Conservation (phyloP, 2,888 invertebrate genomes). For the Mythimna impura region DNA sequence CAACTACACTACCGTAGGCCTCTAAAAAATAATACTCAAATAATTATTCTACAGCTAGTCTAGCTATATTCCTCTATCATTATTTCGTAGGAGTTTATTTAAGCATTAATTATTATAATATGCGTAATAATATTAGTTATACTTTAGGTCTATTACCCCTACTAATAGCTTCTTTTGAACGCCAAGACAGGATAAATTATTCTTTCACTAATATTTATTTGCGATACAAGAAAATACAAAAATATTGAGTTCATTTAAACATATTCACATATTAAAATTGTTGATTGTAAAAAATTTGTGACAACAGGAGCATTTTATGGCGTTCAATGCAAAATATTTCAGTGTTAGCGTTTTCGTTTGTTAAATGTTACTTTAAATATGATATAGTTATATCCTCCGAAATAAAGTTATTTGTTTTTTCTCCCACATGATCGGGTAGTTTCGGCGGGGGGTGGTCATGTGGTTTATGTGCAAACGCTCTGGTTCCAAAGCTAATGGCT, state of each 20-base stretch:
- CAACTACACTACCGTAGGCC: background rate
- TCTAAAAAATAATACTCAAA: conserved; percentile 26
- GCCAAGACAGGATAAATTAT: conserved; percentile 27
- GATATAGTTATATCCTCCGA: conserved; percentile 29
- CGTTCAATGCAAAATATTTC: conserved; percentile 26
- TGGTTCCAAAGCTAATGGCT: conserved; percentile 81
- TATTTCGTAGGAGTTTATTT: conserved; percentile 15
- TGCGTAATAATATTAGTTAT: conserved; percentile 5
- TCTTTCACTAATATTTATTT: conserved; percentile 29
- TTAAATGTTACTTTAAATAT: conserved; percentile 3
- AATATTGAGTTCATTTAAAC: conserved; percentile 47
- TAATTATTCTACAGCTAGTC: conserved; percentile 33
- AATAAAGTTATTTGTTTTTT: conserved; percentile 29
- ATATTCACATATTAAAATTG: background rate
- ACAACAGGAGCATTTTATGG: conserved; percentile 13
- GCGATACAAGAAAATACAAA: conserved; percentile 48
- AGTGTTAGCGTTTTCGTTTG: background rate
- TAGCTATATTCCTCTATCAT: conserved; percentile 20
- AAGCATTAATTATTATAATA: conserved; percentile 14
- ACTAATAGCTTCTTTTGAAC: conserved; percentile 10
- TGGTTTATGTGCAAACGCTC: conserved; percentile 73
- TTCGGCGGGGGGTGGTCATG: conserved; percentile 84
- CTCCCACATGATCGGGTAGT: conserved; percentile 63
- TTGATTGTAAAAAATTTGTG: conserved; percentile 16
- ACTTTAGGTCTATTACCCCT: conserved; percentile 14